Evolutionary conservation across 2,113 vertebrate genomes (phyloP).

Genomic region (Copsychus sechellarum): DNA sequence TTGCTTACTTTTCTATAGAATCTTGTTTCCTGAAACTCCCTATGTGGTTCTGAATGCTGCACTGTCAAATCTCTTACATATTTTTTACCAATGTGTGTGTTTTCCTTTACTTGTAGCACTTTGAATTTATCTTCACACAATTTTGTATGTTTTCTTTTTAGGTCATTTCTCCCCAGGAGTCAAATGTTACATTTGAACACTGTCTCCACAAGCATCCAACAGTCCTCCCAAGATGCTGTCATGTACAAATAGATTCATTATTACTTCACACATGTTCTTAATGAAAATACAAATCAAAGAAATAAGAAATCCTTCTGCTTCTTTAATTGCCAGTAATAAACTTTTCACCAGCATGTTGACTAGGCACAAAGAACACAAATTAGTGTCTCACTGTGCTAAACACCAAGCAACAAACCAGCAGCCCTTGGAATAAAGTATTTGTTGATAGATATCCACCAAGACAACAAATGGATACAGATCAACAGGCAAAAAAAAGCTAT

Average conservation of each 20-base stretch:
- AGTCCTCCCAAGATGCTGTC: neutral
- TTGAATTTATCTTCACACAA: neutral
- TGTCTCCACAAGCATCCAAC: neutral
- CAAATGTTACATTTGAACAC: neutral
- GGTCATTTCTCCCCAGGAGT: neutral
- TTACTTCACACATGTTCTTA: neutral
- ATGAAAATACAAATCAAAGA: neutral
- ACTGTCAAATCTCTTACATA: rapidly evolving
- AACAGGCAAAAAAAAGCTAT: neutral
- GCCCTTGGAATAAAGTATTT: neutral
- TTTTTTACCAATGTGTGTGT: rapidly evolving
- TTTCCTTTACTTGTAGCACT: neutral
- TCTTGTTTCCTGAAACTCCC: neutral
- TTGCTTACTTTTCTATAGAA: neutral
- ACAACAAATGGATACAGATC: neutral
- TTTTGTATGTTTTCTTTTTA: neutral
- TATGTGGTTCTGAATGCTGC: neutral
- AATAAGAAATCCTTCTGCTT: neutral
- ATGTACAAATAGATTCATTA: neutral
- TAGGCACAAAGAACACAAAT: neutral
- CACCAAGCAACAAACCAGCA: neutral
- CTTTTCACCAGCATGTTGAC: neutral
- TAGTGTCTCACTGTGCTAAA: neutral
- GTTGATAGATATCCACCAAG: neutral
- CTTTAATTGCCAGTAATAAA: neutral